Percentiles rank a stretch among this genome's conserved stretches.
phyloP scores from a whole-genome alignment of 2,113 vertebrate genomes.

The Spheniscus mendiculus region DNA sequence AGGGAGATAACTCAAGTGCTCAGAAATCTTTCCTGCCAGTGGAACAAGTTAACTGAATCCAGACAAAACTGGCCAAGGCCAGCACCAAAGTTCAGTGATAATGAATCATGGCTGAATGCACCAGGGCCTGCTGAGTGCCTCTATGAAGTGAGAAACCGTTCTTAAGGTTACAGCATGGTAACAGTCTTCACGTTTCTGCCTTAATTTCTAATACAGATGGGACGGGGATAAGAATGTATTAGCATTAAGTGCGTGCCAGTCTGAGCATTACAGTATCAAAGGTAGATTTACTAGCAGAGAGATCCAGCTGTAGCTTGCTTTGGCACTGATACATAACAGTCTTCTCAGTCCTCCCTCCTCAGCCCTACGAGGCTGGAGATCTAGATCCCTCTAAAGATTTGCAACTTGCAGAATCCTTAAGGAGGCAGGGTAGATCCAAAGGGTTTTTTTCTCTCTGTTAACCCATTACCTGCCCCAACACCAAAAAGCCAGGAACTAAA shows the following conservation, averaged over 20 bases:
- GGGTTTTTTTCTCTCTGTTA: not conserved
- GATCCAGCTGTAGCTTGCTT: not conserved
- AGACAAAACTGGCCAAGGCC: not conserved
- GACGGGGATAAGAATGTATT: not conserved
- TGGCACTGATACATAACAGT: not conserved
- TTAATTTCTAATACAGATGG: not conserved
- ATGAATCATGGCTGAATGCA: not conserved
- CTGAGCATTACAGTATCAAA: not conserved
- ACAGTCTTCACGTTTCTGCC: not conserved
- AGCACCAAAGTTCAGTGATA: not conserved
- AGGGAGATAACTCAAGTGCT: not conserved
- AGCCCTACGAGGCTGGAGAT: not conserved
- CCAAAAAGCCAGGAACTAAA: not conserved
- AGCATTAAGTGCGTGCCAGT: not conserved
- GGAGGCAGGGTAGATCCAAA: not conserved
- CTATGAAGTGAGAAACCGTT: not conserved
- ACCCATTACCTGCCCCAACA: not conserved
- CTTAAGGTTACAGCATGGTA: not conserved
- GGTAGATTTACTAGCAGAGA: not conserved
- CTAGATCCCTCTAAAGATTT: not conserved
- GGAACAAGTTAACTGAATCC: not conserved
- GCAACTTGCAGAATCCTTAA: not conserved
- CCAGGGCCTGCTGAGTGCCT: not conserved
- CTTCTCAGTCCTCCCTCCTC: not conserved
- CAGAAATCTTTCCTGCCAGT: not conserved